A percentile compares a stretch with the other conserved stretches of the same genome.
Evolutionary conservation across 2,113 vertebrate genomes (phyloP).

Genomic region (Theropithecus gelada): DNA sequence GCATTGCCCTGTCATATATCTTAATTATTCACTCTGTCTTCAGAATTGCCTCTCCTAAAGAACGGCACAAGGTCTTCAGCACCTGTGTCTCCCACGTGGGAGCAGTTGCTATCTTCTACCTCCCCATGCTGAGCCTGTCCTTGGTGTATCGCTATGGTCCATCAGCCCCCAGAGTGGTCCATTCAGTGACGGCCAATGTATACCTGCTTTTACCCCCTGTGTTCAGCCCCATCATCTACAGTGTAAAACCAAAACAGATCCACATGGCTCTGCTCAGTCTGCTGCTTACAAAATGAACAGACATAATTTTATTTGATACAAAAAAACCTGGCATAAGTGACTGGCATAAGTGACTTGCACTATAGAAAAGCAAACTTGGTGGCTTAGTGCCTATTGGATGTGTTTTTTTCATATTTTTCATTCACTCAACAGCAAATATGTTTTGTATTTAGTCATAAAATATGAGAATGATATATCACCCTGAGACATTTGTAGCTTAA

Average conservation of each 20-base stretch:
- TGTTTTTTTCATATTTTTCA: not conserved
- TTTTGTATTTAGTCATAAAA: not conserved
- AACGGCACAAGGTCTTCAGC: slow-evolving; percentile 48
- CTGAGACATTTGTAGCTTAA: not conserved
- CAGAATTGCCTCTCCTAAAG: slow-evolving; percentile 20
- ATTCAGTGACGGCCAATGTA: slow-evolving; percentile 44
- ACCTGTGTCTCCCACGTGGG: slow-evolving; percentile 57
- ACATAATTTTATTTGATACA: not conserved
- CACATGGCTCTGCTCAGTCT: not conserved
- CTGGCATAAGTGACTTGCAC: not conserved
- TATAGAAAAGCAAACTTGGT: not conserved
- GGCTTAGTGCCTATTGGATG: not conserved
- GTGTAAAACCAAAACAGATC: slow-evolving; percentile 59
- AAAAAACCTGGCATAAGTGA: not conserved
- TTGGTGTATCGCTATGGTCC: slow-evolving; percentile 46
- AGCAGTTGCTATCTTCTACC: slow-evolving; percentile 61
- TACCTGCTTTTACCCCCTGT: slow-evolving; percentile 67
- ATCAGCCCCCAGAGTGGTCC: slow-evolving; percentile 6
- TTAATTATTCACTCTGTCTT: slow-evolving; percentile 56
- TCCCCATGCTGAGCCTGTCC: slow-evolving; percentile 55
- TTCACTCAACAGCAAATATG: not conserved
- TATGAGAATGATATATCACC: not conserved
- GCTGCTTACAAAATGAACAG: slow-evolving; percentile 31
- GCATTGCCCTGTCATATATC: slow-evolving; percentile 47
- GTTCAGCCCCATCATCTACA: slow-evolving; percentile 72